Evolutionary conservation across 2,797 vertebrate species (phyloP), one percentile per base, ranked within the genome.

Genomic region (Phrynocephalus guinanensis): DNA sequence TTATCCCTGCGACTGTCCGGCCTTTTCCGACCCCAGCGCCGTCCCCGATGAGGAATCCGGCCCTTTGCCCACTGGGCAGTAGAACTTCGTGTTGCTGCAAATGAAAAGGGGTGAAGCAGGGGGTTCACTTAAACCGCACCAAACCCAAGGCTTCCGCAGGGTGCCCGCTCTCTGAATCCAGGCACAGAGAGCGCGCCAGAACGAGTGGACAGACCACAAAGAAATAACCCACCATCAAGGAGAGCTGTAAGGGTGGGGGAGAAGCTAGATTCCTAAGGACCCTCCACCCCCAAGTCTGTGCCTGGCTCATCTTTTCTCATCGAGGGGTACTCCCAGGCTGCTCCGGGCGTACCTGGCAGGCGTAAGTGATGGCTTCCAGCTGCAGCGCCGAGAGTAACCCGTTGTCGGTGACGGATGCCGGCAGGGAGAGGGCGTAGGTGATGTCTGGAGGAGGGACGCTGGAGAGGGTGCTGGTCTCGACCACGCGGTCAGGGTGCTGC

Each of bases 21-120:
- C 99, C 99, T 94, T 99, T 99, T 73, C 99, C 99, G 0, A 99
- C 99, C 0, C 99, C 99, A 0, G 99, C 99, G 0, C 99, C 99
- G 0, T 99, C 99, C 13, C 99, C 98, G 0, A 99, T 99, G 88
- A 99, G 97, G 94, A 99, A 99, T 52, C 99, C 99, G 0, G 99
- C 99, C 38, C 98, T 97, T 95, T 99, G 99, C 78, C 98, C 97
- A 9, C 96, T 98, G 92, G 99, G 98, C 44, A 99, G 97, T 84
- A 99, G 96, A 89, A 99, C 98, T 95, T 99, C 98, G 6, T 99
- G 99, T 99, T 99, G 99, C 99, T 99, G 94, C 4, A 83, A 72
- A 11, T 7, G 1, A 11, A 3, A 24, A 70, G 50, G 18, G 15
- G 30, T 9, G 0, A 1, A 28, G 18, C 7, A 20, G 5, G 63